Evolutionary conservation across 2,797 vertebrate species (phyloP), one percentile per base, ranked within the genome.

Genomic region (Acropternis orthonyx): DNA sequence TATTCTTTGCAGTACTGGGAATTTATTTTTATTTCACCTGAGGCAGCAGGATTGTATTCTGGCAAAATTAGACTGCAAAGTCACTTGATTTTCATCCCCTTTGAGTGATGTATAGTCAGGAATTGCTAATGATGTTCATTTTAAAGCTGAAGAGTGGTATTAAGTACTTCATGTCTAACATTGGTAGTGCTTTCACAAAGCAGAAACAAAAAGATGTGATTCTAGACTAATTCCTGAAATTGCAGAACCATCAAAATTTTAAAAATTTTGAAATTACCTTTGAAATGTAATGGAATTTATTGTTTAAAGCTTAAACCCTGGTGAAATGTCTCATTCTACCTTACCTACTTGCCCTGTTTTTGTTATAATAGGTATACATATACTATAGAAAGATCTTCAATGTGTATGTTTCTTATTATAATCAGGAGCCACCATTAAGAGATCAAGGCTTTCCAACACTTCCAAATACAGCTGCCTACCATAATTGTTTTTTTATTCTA

Each of bases 11-110:
- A 51, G n/a, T 44, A 62, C 39, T 61, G 61, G 54, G 37, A 88
- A 61, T 74, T 84, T 69, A 55, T 91, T 96, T 95, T 83, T 28
- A 63, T 91, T 94, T 94, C 58, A 85, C 58, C 58, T 69, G 51
- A 59, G 68, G 73, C 79, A 85, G 52, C n/a, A 62, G 32, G 36
- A 89, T 93, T 91, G 65, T 51, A 48, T 88, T 93, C 68, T 66
- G 43, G 68, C n/a, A 91, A 93, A 92, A 91, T 80, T 66, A 51
- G 23, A 94, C 72, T 66, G 37, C 39, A 34, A 76, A 93, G 62
- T 71, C 10, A 15, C 77, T 92, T 79, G 44, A 51, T 79, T 96
- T 96, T 87, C 44, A 58, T 85, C 75, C 58, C 39, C 69, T 92
- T 77, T 87, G 65, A 77, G 61, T 56, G 74, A 55, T 46, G 13